A percentile compares a stretch with the other conserved stretches of the same genome.
Evolutionary conservation across 2,797 vertebrate species (phyloP).

Genomic region (Rhyacichthys aspro): DNA sequence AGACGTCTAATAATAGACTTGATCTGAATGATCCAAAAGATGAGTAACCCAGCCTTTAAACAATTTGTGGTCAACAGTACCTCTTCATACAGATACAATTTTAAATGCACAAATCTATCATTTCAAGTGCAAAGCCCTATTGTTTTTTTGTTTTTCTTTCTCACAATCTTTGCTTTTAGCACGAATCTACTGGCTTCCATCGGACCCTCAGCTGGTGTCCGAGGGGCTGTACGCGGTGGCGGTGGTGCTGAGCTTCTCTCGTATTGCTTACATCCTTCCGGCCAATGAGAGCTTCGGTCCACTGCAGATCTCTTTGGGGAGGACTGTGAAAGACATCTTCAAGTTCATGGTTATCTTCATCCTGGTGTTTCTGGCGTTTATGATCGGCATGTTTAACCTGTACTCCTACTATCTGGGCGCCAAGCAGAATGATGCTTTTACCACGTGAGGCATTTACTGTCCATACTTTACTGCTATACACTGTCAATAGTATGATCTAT

Average conservation of each 20-base stretch:
- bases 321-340: constrained; percentile 98
- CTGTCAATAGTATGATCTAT: background rate
- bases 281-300: constrained; percentile 99
- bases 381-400: constrained; percentile 99
- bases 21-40: too few relatives aligned
- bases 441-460: constrained; percentile 85
- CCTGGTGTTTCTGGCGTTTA: constrained; percentile 97
- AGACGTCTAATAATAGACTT: too few relatives aligned
- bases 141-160: too few relatives aligned
- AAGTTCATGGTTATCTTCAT: constrained; percentile 99
- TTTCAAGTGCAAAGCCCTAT: too few relatives aligned
- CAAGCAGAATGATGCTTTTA: constrained; percentile 97
- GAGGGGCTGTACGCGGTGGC: constrained; percentile 97
- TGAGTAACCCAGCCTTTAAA: too few relatives aligned
- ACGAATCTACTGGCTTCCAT: constrained; percentile 91
- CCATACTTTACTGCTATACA: background rate
- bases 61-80: too few relatives aligned
- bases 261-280: constrained; percentile 97
- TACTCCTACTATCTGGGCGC: constrained; percentile 97
- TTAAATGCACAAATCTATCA: too few relatives aligned
- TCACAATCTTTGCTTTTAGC: constrained; percentile 73
- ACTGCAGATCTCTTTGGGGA: constrained; percentile 96
- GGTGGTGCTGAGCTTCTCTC: constrained; percentile 96
- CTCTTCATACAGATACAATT: too few relatives aligned
- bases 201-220: constrained; percentile 96